Evolutionary conservation across 2,113 vertebrate genomes (phyloP).

Genomic region (Hoplias malabaricus): DNA sequence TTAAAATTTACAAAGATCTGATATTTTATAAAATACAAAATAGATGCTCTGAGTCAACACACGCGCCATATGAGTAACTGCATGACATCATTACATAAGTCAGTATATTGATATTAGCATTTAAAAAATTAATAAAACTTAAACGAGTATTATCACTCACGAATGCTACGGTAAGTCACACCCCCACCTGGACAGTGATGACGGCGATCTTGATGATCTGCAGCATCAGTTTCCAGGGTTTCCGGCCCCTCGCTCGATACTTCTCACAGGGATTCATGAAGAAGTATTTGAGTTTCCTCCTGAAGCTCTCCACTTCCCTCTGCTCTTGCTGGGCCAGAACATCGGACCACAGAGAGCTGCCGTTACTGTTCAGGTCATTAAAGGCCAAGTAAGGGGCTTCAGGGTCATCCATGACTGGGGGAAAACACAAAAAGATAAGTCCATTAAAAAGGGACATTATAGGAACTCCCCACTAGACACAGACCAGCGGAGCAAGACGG

Average conservation of each 20-base stretch:
- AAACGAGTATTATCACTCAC: no score
- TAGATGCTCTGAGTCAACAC: no score
- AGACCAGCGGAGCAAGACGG: no score
- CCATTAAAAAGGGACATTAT: neutral
- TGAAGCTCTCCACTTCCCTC: slow-evolving; percentile 83
- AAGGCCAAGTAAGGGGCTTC: slow-evolving; percentile 44
- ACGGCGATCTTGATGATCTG: slow-evolving; percentile 91
- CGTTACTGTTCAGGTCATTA: slow-evolving; percentile 28
- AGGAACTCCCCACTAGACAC: neutral
- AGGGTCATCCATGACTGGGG: slow-evolving; percentile 62
- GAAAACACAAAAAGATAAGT: neutral
- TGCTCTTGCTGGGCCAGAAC: neutral
- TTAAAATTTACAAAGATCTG: no score
- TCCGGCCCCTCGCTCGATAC: slow-evolving; percentile 87
- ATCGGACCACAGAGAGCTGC: neutral
- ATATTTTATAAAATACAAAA: no score
- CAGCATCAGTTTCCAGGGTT: slow-evolving; percentile 92
- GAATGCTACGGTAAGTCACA: no score
- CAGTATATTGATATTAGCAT: no score
- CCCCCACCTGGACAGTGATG: slow-evolving; percentile 87
- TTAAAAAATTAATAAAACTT: no score
- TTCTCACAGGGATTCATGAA: slow-evolving; percentile 98
- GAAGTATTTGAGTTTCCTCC: slow-evolving; percentile 90
- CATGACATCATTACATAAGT: no score
- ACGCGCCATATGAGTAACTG: no score